Conservation (phyloP, 2,113 vertebrate genomes). For the Austrofundulus limnaeus region DNA sequence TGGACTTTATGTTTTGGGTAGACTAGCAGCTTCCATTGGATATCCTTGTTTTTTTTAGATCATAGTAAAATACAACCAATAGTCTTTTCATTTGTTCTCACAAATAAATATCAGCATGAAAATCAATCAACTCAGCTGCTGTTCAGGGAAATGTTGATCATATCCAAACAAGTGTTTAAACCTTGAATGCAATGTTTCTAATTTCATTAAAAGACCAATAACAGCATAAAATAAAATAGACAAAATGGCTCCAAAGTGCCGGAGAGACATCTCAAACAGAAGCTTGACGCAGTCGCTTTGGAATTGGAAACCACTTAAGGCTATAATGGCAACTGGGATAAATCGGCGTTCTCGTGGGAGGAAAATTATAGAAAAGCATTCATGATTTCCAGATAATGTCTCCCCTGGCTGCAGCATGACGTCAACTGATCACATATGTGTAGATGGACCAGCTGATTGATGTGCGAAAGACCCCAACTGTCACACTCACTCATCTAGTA, state of each 20-base stretch:
- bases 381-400: slow-evolving; percentile 39
- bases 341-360: slow-evolving; percentile 22
- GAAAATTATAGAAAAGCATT: slow-evolving; percentile 25
- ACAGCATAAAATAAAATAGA: neutral
- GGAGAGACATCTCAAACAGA: neutral
- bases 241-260: neutral
- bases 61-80: too few relatives aligned
- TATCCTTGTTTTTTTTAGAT: too few relatives aligned
- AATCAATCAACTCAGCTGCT: too few relatives aligned
- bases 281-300: slow-evolving; percentile 21
- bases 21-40: too few relatives aligned
- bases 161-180: too few relatives aligned
- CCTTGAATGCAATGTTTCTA: neutral
- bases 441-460: neutral
- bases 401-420: slow-evolving; percentile 18
- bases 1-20: too few relatives aligned
- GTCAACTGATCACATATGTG: slow-evolving; percentile 18
- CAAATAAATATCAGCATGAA: too few relatives aligned
- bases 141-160: too few relatives aligned
- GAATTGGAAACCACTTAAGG: slow-evolving; percentile 12
- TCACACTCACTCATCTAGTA: neutral
- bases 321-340: slow-evolving; percentile 7
- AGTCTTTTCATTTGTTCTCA: too few relatives aligned
- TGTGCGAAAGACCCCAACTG: neutral
- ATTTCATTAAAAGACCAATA: neutral